Evolutionary conservation across 2,113 vertebrate species (phyloP).

Genomic region (Myiozetetes cayanensis): DNA sequence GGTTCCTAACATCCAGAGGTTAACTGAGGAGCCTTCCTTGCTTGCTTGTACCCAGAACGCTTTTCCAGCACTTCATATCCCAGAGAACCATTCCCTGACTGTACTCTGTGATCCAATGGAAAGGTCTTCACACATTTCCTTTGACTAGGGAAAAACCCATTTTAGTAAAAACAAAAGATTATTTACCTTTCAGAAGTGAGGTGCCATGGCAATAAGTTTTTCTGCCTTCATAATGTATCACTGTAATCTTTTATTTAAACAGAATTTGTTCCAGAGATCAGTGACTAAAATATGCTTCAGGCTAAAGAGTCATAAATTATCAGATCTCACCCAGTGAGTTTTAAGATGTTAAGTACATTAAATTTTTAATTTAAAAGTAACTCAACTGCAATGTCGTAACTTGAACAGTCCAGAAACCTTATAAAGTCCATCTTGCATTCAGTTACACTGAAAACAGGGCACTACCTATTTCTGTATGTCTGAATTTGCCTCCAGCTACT

Average conservation of each 20-base stretch:
- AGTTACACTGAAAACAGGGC: neutral
- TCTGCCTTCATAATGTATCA: neutral
- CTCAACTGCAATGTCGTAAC: neutral
- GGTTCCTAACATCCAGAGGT: neutral
- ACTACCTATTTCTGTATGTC: neutral
- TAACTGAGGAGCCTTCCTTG: neutral
- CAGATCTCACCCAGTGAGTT: neutral
- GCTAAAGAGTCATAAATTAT: neutral
- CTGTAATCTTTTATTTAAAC: conserved; percentile 3
- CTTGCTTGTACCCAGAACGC: neutral
- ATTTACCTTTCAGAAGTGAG: neutral
- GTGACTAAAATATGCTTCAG: neutral
- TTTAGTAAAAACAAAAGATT: neutral
- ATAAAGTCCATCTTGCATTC: neutral
- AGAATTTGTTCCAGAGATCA: neutral
- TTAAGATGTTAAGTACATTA: neutral
- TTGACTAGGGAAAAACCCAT: neutral
- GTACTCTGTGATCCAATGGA: neutral
- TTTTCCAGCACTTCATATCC: neutral
- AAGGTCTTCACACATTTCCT: neutral
- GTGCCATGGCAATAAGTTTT: neutral
- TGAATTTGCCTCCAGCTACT: neutral
- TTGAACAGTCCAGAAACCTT: neutral
- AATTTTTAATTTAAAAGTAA: neutral
- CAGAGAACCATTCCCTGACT: neutral